A percentile compares a stretch with the other conserved stretches of the same genome.
Evolutionary conservation across 2,113 vertebrate species (phyloP).

Genomic region (Mormyrus iriodes): DNA sequence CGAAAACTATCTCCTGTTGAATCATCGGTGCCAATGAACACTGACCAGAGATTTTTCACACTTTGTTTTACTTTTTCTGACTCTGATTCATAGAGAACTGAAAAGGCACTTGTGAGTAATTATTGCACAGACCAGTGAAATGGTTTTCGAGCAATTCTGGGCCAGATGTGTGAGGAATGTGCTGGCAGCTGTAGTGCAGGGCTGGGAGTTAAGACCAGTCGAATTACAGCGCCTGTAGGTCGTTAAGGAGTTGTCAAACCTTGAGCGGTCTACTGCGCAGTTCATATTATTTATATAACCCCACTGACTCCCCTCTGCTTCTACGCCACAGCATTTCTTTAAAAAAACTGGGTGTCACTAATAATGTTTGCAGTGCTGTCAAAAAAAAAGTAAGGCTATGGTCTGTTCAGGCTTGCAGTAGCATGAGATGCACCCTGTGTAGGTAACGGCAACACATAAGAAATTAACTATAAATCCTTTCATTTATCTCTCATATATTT

Average conservation of each 20-base stretch:
- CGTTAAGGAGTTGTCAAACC: slow-evolving; percentile 58
- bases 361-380: neutral
- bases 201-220: slow-evolving; percentile 36
- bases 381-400: neutral
- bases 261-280: slow-evolving; percentile 54
- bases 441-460: neutral
- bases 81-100: slow-evolving; percentile 14
- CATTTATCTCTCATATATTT: slow-evolving; percentile 26
- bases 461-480: neutral
- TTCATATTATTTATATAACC: slow-evolving; percentile 45
- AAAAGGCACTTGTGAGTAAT: slow-evolving; percentile 60
- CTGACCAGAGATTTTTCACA: neutral
- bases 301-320: neutral
- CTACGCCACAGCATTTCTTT: neutral
- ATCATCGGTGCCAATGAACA: neutral
- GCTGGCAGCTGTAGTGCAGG: slow-evolving; percentile 53
- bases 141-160: slow-evolving; percentile 45
- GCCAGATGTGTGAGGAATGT: slow-evolving; percentile 73
- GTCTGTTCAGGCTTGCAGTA: neutral
- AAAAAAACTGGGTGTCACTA: neutral
- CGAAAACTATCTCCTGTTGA: neutral
- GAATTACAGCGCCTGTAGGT: slow-evolving; percentile 60
- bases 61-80: slow-evolving; percentile 13
- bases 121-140: slow-evolving; percentile 44
- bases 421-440: neutral